Conservation (phyloP, 92 coral and sea anemone species). For the Paramuricea clavata region DNA sequence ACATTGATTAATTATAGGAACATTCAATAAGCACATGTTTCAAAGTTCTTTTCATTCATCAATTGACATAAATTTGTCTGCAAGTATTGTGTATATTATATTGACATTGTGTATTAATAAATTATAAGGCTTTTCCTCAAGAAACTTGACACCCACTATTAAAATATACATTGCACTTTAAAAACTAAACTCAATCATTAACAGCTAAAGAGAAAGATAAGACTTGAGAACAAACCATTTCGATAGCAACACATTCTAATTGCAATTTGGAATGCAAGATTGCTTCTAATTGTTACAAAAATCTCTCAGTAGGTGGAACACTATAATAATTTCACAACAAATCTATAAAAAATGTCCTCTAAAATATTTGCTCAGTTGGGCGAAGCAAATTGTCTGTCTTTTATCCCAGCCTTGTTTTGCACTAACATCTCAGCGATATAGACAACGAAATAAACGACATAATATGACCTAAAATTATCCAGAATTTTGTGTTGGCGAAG, state of each 20-base stretch:
- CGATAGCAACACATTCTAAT: neutral
- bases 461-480: neutral
- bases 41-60: neutral
- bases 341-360: neutral
- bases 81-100: neutral
- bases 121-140: neutral
- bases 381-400: neutral
- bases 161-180: neutral
- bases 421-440: neutral
- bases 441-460: neutral
- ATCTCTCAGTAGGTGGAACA: neutral
- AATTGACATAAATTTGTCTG: neutral
- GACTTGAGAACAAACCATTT: too few relatives aligned
- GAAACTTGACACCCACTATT: neutral
- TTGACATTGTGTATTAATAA: neutral
- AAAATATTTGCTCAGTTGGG: neutral
- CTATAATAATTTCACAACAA: constrained; percentile 17
- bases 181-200: neutral
- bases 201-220: too few relatives aligned
- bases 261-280: neutral
- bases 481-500: neutral
- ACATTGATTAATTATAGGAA: neutral
- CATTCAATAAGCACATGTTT: neutral
- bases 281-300: neutral
- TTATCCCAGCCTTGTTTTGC: neutral